Percentiles rank a stretch among this genome's conserved stretches.
phyloP scores from a whole-genome alignment of 2,113 vertebrate genomes.

The Megalops atlanticus region DNA sequence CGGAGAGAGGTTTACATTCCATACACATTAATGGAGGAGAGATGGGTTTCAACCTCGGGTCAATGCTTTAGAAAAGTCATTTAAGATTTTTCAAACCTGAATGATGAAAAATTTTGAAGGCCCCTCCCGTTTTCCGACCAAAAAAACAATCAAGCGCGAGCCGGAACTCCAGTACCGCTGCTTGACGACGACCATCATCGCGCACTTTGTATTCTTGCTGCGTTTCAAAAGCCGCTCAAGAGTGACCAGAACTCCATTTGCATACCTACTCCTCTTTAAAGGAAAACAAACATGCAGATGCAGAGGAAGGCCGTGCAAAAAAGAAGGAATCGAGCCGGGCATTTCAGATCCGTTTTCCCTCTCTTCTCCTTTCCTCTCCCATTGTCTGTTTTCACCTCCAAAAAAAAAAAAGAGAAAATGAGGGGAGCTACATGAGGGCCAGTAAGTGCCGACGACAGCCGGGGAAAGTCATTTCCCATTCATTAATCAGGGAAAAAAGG shows the following conservation, averaged over 20 bases:
- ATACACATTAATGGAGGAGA: slow-evolving; percentile 53
- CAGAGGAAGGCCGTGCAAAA: background rate
- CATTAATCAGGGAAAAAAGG: too few species aligned
- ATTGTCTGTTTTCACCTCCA: background rate
- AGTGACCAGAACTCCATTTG: background rate
- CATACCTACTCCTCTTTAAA: background rate
- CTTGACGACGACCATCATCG: background rate
- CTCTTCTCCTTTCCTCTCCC: background rate
- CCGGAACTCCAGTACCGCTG: background rate
- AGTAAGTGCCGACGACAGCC: background rate
- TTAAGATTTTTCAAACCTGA: slow-evolving; percentile 45
- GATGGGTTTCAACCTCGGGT: slow-evolving; percentile 68
- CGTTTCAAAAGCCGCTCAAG: slow-evolving; percentile 14
- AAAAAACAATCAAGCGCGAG: background rate
- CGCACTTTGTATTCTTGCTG: background rate
- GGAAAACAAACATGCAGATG: background rate
- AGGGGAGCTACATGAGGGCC: background rate
- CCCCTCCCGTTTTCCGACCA: background rate
- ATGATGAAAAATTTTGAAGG: slow-evolving; percentile 11
- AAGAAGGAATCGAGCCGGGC: background rate
- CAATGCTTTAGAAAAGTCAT: slow-evolving; percentile 61
- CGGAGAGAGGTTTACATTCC: slow-evolving; percentile 60
- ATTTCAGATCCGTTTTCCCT: background rate
- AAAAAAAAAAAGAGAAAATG: too few species aligned
- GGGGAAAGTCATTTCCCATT: background rate